phyloP scores from a whole-genome alignment of 2,888 invertebrate genomes.

The Meganola albula region DNA sequence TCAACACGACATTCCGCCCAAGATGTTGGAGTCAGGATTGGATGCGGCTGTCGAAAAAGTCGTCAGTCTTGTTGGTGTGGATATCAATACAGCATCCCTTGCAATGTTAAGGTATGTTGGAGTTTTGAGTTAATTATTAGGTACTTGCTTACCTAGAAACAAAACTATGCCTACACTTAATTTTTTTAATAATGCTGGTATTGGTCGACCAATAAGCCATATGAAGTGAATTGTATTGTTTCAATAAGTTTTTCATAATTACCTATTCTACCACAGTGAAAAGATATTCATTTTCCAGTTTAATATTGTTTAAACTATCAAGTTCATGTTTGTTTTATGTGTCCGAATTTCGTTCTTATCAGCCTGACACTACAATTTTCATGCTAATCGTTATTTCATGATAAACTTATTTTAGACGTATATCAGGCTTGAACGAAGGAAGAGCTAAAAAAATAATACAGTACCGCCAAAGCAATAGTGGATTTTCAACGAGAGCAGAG shows the following conservation, averaged over 20 bases:
- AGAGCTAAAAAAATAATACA: slow-evolving; percentile 88
- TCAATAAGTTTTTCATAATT: too few species aligned
- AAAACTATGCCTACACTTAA: too few species aligned
- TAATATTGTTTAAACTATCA: background rate
- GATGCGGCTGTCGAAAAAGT: slow-evolving; percentile 91
- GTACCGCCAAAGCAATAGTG: slow-evolving; percentile 83
- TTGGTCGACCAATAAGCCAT: too few species aligned
- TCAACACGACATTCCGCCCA: slow-evolving; percentile 92
- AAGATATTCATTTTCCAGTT: too few species aligned
- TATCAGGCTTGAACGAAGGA: slow-evolving; percentile 88
- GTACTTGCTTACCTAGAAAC: background rate
- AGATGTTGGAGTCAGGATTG: slow-evolving; percentile 83
- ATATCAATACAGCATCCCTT: slow-evolving; percentile 91
- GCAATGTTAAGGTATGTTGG: slow-evolving; percentile 83
- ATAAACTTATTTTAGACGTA: slow-evolving; percentile 82
- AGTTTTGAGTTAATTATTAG: background rate
- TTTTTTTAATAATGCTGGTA: too few species aligned
- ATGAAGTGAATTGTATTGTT: too few species aligned
- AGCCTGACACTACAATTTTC: too few species aligned
- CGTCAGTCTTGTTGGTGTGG: slow-evolving; percentile 95
- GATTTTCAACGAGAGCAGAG: slow-evolving; percentile 85
- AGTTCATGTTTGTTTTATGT: background rate
- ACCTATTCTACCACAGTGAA: too few species aligned
- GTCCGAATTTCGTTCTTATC: background rate
- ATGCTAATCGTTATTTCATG: too few species aligned